Evolutionary conservation across 2,797 vertebrate genomes (phyloP), one percentile per base, ranked within the genome.

Genomic region (Micromesistius poutassou): DNA sequence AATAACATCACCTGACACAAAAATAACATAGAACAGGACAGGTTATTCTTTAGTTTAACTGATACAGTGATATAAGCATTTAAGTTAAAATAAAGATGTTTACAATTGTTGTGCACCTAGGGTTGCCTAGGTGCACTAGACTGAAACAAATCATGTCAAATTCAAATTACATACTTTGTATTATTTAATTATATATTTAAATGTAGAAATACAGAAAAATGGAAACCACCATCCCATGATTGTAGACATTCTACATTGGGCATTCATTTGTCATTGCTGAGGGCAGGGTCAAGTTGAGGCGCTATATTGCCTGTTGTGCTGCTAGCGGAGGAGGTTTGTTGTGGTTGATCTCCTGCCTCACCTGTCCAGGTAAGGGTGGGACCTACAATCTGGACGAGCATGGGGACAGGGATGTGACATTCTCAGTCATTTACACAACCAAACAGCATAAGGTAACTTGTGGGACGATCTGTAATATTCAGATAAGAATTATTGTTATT

Each of bases 401-500:
- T 70, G 98, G 98, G 70, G 97, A 99, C 84, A 87, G 97, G 84
- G 97, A 99, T 72, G 90, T 82, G 73, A 93, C 86, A 9, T 88
- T 98, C 82, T 89, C 93, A 0, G 28, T 99, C 79, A 89, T 99
- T 79, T 99, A 97, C 86, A 95, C 95, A 80, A 86, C 85, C 0
- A 74, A 36, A 0, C 70, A 87, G 62, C 85, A 89, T 66, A 66
- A 96, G 87, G 97, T 99, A 93, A n/a, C 22, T 73, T 22, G 22
- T 33, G 7, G 3, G 5, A 33, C 19, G 5, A 38, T 38, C 22
- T 36, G 16, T 38, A 7, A 28, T 28, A 13, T 13, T 40, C 35
- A 73, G 14, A 25, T 36, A 10, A 72, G 13, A 35, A 35, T 35
- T 5, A 35, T 6, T 7, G 1, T 35, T 6, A 35, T 35, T 35